phyloP scores from a whole-genome alignment of 2,888 invertebrate species.

The Nomada goodeniana region DNA sequence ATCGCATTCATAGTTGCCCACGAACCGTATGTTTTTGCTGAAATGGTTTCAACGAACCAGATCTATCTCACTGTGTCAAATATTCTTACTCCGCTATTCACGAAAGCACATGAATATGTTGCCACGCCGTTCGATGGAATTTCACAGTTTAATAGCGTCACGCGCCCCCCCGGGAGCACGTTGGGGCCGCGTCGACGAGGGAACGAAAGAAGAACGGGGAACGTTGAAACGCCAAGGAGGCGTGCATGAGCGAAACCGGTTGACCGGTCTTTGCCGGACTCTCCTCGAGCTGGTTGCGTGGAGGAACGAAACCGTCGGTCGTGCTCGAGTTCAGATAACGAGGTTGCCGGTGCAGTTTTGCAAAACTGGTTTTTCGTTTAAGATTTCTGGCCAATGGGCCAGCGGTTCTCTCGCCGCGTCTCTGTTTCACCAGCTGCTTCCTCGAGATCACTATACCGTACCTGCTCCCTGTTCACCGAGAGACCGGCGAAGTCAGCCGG shows the following conservation, averaged over 20 bases:
- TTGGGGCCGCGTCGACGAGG: not conserved
- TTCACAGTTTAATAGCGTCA: slow-evolving; percentile 13
- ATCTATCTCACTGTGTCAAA: too few relatives aligned
- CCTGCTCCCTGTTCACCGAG: not conserved
- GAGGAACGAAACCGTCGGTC: slow-evolving; percentile 58
- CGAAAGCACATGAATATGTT: not conserved
- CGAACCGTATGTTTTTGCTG: too few relatives aligned
- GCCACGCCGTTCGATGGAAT: not conserved
- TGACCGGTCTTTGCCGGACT: slow-evolving; percentile 21
- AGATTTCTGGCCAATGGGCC: slow-evolving; percentile 66
- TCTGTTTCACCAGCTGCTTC: slow-evolving; percentile 7
- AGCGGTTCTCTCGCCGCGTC: slow-evolving; percentile 45
- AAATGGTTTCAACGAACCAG: too few relatives aligned
- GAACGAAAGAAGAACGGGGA: slow-evolving; percentile 36
- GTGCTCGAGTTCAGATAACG: slow-evolving; percentile 73
- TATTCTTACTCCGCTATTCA: too few relatives aligned
- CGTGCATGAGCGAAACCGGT: slow-evolving; percentile 71
- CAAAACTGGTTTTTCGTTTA: slow-evolving; percentile 66
- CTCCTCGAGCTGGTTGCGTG: slow-evolving; percentile 18
- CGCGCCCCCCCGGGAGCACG: not conserved
- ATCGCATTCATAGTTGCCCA: too few relatives aligned
- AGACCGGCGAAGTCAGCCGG: not conserved
- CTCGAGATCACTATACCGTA: not conserved
- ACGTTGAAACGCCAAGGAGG: slow-evolving; percentile 62
- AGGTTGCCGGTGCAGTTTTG: slow-evolving; percentile 67